Base-by-base conservation (phyloP, 2,888 invertebrate species). In the Chrysolina haemoptera region DNA sequence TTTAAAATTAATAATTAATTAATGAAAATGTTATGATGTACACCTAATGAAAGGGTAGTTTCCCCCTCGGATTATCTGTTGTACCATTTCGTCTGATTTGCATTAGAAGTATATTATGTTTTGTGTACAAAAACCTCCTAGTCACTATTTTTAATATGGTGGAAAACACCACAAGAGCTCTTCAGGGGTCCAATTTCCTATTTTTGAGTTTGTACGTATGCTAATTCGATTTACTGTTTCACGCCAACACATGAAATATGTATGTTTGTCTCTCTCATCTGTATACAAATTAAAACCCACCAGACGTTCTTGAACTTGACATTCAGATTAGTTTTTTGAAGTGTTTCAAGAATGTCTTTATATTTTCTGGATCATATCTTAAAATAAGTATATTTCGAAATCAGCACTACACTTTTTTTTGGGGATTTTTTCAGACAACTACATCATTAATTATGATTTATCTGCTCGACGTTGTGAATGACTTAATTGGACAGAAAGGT, bases 401-500 rank as follows among this genome's bases (percentile, higher is more conserved):
- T 59, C n/a, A 14, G 9, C n/a, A 9, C 9, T 18, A 3, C n/a
- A n/a, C n/a, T 16, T 27, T n/a, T 59, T 27, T n/a, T 59, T 11
- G 22, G 14, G 6, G 27, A 27, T 59, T 59, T 59, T 11, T 35
- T 12, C 16, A 59, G 14, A 5, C 22, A 35, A 59, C n/a, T 27
- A 59, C 35, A 59, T 59, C 14, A 27, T 35, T 12, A 20, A 59
- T 8, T 14, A 59, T 59, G n/a, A 22, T 59, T 59, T 35, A 35
- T 16, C 2, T 10, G 22, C 22, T 1, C 59, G n/a, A n/a, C 9
- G 4, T 50, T 50, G 27, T 35, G 14, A 59, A 59, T 59, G 22
- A 27, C 59, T 59, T 59, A 59, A 59, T 59, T 59, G 59, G 59
- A 59, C 10, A 9, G 59, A 59, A 59, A 59, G 3, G 27, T 59